phyloP scores from a whole-genome alignment of 2,888 invertebrate genomes.

The Chrysolina haemoptera region DNA sequence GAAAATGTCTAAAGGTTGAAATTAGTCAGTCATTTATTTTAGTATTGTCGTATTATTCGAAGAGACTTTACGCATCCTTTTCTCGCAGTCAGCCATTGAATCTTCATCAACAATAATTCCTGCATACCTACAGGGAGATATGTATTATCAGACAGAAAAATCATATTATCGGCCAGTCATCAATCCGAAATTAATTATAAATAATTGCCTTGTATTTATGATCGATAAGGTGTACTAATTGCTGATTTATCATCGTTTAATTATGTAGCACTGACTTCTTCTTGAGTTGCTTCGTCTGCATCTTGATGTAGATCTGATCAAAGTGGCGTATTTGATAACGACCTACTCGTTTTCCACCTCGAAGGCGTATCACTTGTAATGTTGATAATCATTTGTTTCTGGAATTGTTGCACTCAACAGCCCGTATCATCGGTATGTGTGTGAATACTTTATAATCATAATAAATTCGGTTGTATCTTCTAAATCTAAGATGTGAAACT shows the following conservation, averaged over 20 bases:
- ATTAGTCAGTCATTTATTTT: too few relatives aligned
- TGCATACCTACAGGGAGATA: slow-evolving; percentile 11
- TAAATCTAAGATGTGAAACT: too few relatives aligned
- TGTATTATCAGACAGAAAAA: slow-evolving; percentile 17
- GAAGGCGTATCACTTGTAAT: slow-evolving; percentile 2
- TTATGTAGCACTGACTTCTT: slow-evolving; percentile 38
- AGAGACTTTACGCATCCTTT: not conserved
- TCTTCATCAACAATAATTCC: not conserved
- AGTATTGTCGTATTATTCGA: not conserved
- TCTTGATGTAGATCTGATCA: slow-evolving; percentile 18
- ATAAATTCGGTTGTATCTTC: not conserved
- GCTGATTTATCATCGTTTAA: slow-evolving; percentile 46
- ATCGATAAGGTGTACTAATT: slow-evolving; percentile 45
- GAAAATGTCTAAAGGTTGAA: too few relatives aligned
- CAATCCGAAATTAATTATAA: slow-evolving; percentile 37
- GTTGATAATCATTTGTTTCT: slow-evolving; percentile 21
- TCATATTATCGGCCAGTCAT: slow-evolving; percentile 32
- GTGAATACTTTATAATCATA: too few relatives aligned
- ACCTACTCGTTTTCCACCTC: slow-evolving; percentile 19
- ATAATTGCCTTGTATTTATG: slow-evolving; percentile 39
- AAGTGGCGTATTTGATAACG: slow-evolving; percentile 10
- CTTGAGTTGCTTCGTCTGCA: not conserved
- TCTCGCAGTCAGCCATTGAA: not conserved
- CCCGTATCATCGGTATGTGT: not conserved
- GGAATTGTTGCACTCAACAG: slow-evolving; percentile 14